Evolutionary conservation across 2,888 invertebrate genomes (phyloP), one percentile per base, ranked within the genome.

Genomic region (Acleris holmiana): DNA sequence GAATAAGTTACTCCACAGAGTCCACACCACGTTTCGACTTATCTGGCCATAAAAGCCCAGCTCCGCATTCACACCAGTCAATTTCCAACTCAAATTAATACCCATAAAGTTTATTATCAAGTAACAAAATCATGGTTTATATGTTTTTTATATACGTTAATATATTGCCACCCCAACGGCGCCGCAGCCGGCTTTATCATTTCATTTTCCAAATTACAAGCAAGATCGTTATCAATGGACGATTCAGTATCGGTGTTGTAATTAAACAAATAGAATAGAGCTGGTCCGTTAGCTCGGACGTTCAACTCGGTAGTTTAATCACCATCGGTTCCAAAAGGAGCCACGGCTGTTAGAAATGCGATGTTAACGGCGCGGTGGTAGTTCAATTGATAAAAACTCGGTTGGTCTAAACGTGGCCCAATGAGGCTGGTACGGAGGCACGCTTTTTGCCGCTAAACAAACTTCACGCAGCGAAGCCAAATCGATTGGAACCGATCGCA

Each of bases 401-500:
- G 80, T 83, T 35, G 35, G 78, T 84, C 78, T 85, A 84, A 86
- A 82, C 73, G 74, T 73, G 72, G 75, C 78, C 76, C 76, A 83
- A 84, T 85, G 81, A 77, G 77, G 70, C 35, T 69, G 70, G 69
- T 60, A 25, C 62, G 67, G 75, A 80, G 84, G 84, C 85, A 83
- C 76, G 82, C 79, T 80, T 77, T 71, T 71, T 73, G 65, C 68
- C 86, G 81, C 88, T 91, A 90, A 91, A 89, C 91, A 91, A 91
- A 91, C 90, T 87, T 90, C 89, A 91, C 89, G 90, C 87, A 80
- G 82, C 80, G 82, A 80, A 78, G 78, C 80, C 73, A 84, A 91
- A 92, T 91, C 89, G 88, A 91, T 91, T 91, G 80, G 79, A 77
- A 73, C 76, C 85, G 83, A 85, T 88, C 87, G 84, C 84, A 86